A percentile compares a stretch with the other conserved stretches of the same genome.
Conservation (phyloP, 2,797 vertebrate genomes). For the Harpagifer antarcticus region DNA sequence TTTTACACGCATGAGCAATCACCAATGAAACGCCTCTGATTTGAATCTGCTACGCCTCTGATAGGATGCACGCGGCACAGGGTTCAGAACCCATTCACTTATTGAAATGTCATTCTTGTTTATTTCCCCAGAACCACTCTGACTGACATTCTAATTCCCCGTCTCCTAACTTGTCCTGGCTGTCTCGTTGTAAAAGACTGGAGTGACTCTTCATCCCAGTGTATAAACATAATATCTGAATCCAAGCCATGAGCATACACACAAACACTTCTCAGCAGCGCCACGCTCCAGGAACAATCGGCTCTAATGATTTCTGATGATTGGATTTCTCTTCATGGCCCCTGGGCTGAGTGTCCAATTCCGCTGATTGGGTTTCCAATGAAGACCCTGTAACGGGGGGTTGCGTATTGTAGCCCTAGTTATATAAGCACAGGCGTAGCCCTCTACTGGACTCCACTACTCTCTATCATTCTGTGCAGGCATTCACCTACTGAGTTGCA, state of each 20-base stretch:
- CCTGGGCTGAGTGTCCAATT: constrained; percentile 55
- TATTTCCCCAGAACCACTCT: constrained; percentile 61
- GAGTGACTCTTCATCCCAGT: constrained; percentile 25
- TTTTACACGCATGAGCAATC: constrained; percentile 54
- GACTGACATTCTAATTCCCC: constrained; percentile 59
- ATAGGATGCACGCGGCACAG: constrained; percentile 35
- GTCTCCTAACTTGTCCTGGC: constrained; percentile 43
- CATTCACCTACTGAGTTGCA: too few species aligned
- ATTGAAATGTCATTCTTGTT: constrained; percentile 65
- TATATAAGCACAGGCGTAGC: too few species aligned
- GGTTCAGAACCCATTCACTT: constrained; percentile 29
- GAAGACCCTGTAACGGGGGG: constrained; percentile 28
- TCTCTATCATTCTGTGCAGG: too few species aligned
- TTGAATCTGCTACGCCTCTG: constrained; percentile 50
- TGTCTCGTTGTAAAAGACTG: constrained; percentile 36
- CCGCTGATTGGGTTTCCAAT: constrained; percentile 61
- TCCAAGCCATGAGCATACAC: constrained; percentile 13
- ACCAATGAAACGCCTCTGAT: constrained; percentile 47
- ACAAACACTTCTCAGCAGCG: constrained; percentile 18
- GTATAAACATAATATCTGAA: constrained; percentile 33
- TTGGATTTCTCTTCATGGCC: constrained; percentile 72
- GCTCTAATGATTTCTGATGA: constrained; percentile 70
- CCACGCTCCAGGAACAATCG: constrained; percentile 59
- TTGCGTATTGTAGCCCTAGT: too few species aligned
- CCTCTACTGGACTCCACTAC: too few species aligned